Evolutionary conservation across 1,140 invertebrate genomes (phyloP), one percentile per base, ranked within the genome.

Genomic region (Armadillidium nasatum): DNA sequence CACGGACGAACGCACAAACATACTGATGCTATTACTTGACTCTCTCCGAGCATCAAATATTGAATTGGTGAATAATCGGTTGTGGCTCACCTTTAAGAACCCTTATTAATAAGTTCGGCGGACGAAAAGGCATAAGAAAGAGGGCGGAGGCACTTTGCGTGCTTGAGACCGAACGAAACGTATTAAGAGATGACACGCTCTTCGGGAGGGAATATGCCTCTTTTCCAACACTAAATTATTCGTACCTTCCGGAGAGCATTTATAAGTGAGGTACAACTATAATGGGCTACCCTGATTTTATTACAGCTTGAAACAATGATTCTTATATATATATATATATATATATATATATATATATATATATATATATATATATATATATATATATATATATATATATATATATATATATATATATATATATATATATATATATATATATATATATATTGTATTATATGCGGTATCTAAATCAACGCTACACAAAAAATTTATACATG

Each of bases 301-400:
- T 15, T 60, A 60, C 50, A 13, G 50, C 7, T 60, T 15, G 19
- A 60, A 60, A 60, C 50, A 60, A 60, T 60, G 11, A 60, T 19
- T 60, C 11, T 60, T 60, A 60, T 60, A 60, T 60, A 60, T 60
- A 60, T 60, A 60, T 60, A 60, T 60, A 60, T 60, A 60, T 60
- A 60, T 60, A 60, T 60, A 60, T 60, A 60, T 60, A 60, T 60
- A 60, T 60, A 60, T 60, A 60, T 60, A 60, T 60, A 60, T 60
- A 60, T 60, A 60, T 60, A 60, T 60, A 60, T 60, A 60, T 60
- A 19, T 60, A 19, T 60, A 19, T 60, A 19, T 60, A 19, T 60
- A 19, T 60, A 19, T 60, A 19, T 60, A 19, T 60, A 19, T 60
- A 19, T 60, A 19, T 60, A 19, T 60, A 60, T 60, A 19, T 60